These are phyloP conservation scores for Deilephila elpenor DNA, from an alignment of 2,888 invertebrate genomes.

Conservation along the genomic window DNA sequence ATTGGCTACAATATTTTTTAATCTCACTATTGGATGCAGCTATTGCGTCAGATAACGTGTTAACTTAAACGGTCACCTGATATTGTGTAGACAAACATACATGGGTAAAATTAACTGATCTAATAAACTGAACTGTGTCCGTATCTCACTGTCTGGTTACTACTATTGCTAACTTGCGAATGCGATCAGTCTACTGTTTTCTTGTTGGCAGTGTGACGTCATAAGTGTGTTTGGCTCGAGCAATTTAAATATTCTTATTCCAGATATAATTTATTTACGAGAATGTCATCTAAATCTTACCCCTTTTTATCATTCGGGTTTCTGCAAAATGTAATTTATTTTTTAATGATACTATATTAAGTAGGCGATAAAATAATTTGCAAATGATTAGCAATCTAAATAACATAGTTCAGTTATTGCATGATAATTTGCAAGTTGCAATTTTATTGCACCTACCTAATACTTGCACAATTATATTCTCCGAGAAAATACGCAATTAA, in stretches of 20 bases:
- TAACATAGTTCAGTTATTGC: too few relatives aligned
- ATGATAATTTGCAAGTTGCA: too few relatives aligned
- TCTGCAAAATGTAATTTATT: background rate
- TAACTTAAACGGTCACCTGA: background rate
- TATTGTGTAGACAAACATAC: background rate
- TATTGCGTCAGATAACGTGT: background rate
- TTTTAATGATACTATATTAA: too few relatives aligned
- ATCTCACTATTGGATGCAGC: conserved; percentile 3
- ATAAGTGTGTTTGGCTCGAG: conserved; percentile 12
- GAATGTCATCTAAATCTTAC: background rate
- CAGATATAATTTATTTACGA: background rate
- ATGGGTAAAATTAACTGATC: background rate
- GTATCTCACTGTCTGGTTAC: background rate
- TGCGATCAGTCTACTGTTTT: conserved; percentile 58
- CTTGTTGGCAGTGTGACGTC: conserved; percentile 56
- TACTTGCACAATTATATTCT: too few relatives aligned
- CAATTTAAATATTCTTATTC: background rate
- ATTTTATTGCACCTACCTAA: too few relatives aligned
- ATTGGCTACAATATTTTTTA: background rate
- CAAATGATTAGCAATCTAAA: too few relatives aligned
- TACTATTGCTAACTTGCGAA: conserved; percentile 49
- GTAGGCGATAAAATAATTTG: too few relatives aligned
- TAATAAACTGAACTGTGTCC: background rate
- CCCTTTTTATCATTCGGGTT: background rate
- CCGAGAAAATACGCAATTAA: too few relatives aligned